A percentile compares a stretch with the other conserved stretches of the same genome.
Conservation (phyloP, 2,888 invertebrate genomes). For the Callyntrura sp. region DNA sequence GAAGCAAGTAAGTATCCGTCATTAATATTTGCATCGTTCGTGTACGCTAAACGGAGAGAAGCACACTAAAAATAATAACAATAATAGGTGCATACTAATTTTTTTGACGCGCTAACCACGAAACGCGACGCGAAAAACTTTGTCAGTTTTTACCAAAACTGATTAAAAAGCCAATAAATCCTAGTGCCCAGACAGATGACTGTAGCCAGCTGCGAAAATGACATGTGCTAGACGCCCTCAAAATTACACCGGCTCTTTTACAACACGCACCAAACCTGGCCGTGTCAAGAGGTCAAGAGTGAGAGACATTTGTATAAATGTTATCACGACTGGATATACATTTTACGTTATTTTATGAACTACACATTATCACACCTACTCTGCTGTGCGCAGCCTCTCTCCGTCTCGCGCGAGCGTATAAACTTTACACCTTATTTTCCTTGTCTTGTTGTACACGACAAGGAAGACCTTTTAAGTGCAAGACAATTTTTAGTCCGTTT, state of each 20-base stretch:
- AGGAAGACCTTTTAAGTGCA: slow-evolving; percentile 55
- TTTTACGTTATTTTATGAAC: slow-evolving; percentile 74
- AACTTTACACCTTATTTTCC: background rate
- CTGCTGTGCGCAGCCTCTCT: background rate
- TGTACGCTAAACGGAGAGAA: background rate
- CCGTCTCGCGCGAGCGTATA: too few relatives aligned
- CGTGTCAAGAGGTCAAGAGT: slow-evolving; percentile 78
- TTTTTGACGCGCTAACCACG: too few relatives aligned
- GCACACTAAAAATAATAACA: background rate
- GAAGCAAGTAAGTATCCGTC: too few relatives aligned
- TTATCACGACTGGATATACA: slow-evolving; percentile 71
- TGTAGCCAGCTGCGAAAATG: slow-evolving; percentile 76
- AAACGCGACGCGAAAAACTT: slow-evolving; percentile 12
- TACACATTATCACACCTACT: slow-evolving; percentile 74
- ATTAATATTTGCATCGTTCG: too few relatives aligned
- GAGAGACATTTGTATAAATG: slow-evolving; percentile 75
- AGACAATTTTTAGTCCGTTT: slow-evolving; percentile 26
- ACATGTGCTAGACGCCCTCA: slow-evolving; percentile 76
- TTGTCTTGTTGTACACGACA: slow-evolving; percentile 32
- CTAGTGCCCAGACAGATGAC: slow-evolving; percentile 74
- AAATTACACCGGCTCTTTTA: slow-evolving; percentile 74
- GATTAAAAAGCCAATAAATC: slow-evolving; percentile 79
- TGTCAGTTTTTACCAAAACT: slow-evolving; percentile 64
- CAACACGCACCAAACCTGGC: slow-evolving; percentile 49
- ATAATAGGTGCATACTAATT: slow-evolving; percentile 17